Percentiles rank a stretch among this genome's conserved stretches.
phyloP scores from a whole-genome alignment of 2,888 invertebrate species.

The Drosophila merina region DNA sequence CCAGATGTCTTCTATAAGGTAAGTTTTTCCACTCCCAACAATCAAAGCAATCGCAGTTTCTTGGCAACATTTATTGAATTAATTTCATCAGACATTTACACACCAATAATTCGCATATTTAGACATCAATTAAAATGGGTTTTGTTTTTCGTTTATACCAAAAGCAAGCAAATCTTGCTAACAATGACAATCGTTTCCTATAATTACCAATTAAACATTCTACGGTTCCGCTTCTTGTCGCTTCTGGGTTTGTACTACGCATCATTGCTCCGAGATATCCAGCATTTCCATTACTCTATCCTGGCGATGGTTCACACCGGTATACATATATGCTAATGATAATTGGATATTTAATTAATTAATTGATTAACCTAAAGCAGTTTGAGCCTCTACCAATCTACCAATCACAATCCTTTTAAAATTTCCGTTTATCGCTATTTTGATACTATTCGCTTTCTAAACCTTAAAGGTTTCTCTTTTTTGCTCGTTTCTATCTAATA shows the following conservation, averaged over 20 bases:
- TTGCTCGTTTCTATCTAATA: neutral
- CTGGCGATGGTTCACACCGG: neutral
- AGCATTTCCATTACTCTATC: neutral
- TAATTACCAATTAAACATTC: neutral
- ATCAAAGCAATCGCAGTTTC: neutral
- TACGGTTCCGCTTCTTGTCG: neutral
- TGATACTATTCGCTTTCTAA: neutral
- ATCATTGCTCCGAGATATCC: slow-evolving; percentile 31
- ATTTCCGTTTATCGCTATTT: neutral
- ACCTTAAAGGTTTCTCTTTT: neutral
- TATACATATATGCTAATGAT: neutral
- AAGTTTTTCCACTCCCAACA: slow-evolving; percentile 75
- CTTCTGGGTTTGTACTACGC: slow-evolving; percentile 20
- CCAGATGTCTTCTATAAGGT: slow-evolving; percentile 99
- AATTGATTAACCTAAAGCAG: neutral
- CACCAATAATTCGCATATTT: slow-evolving; percentile 21
- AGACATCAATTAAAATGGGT: slow-evolving; percentile 24
- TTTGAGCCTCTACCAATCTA: slow-evolving; percentile 10
- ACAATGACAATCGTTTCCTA: neutral
- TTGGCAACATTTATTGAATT: slow-evolving; percentile 31
- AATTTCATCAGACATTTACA: slow-evolving; percentile 10
- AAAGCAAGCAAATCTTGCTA: neutral
- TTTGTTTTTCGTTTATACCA: neutral
- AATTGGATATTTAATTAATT: neutral
- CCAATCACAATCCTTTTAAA: slow-evolving; percentile 11